These are phyloP conservation scores for Paraplagusia blochii DNA, from an alignment of 2,113 vertebrate species.

Conservation along the genomic window DNA sequence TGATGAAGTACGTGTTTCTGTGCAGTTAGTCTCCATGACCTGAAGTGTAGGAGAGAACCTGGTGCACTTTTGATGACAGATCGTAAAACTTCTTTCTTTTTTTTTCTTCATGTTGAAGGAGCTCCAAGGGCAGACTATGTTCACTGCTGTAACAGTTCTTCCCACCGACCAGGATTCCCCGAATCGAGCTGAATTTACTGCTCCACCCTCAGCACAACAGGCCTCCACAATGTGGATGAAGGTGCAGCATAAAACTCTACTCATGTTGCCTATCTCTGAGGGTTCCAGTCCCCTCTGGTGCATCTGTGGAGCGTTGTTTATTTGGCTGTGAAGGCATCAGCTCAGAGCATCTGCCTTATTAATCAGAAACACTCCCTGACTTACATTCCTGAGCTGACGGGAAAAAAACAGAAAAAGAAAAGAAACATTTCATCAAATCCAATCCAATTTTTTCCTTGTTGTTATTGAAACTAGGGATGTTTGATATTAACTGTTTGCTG, in stretches of 20 bases:
- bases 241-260: conserved; percentile 36
- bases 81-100: neutral
- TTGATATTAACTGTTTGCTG: too few species aligned
- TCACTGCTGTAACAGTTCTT: conserved; percentile 29
- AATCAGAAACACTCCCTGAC: conserved; percentile 31
- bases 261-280: conserved; percentile 10
- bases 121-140: conserved; percentile 72
- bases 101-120: conserved; percentile 70
- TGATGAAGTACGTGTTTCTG: neutral
- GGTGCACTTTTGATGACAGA: neutral
- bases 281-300: conserved; percentile 14
- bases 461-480: too few species aligned
- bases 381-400: conserved; percentile 49
- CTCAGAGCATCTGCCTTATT: conserved; percentile 57
- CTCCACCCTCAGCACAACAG: conserved; percentile 37
- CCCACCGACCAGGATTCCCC: conserved; percentile 26
- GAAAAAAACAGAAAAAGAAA: conserved; percentile 14
- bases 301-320: conserved; percentile 46
- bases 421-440: neutral
- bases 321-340: conserved; percentile 33
- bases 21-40: neutral
- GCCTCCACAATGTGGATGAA: conserved; percentile 43
- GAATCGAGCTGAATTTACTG: conserved; percentile 28
- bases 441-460: conserved; percentile 1
- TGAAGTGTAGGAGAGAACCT: neutral